Conservation (phyloP, 1,140 invertebrate species). For the Meloidogyne hapla region DNA sequence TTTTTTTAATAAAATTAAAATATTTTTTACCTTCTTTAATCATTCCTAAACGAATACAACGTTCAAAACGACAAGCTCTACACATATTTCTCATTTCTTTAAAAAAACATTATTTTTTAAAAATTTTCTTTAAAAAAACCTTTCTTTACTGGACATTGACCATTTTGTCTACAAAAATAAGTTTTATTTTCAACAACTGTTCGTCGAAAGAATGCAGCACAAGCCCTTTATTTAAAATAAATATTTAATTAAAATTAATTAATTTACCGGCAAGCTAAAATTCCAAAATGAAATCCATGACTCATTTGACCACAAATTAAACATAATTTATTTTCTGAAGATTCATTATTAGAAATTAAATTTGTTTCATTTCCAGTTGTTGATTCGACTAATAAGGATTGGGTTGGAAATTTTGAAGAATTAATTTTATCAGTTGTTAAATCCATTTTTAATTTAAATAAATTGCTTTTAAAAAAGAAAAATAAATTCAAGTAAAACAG, state of each 20-base stretch:
- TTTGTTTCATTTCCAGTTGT: conserved; percentile 18
- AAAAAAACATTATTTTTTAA: neutral
- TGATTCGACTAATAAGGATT: conserved; percentile 19
- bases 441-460: neutral
- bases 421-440: neutral
- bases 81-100: conserved; percentile 51
- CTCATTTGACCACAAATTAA: conserved; percentile 45
- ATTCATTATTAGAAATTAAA: neutral
- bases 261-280: conserved; percentile 42
- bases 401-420: conserved; percentile 16
- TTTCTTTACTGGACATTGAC: conserved; percentile 43
- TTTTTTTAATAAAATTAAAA: too few species aligned
- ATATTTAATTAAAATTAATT: conserved; percentile 13
- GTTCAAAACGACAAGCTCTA: conserved; percentile 45
- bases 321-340: conserved; percentile 16
- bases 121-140: conserved; percentile 17
- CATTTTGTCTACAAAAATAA: conserved; percentile 49
- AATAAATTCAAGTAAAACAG: too few species aligned
- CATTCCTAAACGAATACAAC: conserved; percentile 45
- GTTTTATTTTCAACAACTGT: conserved; percentile 50
- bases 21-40: conserved; percentile 52
- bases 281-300: conserved; percentile 52
- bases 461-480: too few species aligned
- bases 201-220: conserved; percentile 50
- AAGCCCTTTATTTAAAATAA: conserved; percentile 38